phyloP scores from a whole-genome alignment of 2,797 vertebrate species.

The Semotilus atromaculatus region DNA sequence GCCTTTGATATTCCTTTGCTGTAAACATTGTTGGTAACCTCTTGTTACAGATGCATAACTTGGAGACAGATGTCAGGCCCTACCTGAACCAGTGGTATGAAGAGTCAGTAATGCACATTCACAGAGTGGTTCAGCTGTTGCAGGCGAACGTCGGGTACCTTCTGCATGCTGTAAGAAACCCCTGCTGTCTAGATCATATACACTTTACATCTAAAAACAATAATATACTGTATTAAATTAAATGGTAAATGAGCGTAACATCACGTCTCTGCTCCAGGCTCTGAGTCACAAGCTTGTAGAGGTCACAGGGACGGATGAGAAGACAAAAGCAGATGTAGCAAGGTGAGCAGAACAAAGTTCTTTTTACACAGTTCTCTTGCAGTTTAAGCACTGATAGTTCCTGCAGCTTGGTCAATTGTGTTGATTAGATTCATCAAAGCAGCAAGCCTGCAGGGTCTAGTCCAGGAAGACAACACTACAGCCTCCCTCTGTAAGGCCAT shows the following conservation, averaged over 20 bases:
- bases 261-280: slow-evolving; percentile 77
- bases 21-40: background rate
- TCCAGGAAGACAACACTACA: slow-evolving; percentile 88
- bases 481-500: slow-evolving; percentile 87
- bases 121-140: slow-evolving; percentile 90
- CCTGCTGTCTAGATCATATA: background rate
- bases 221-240: background rate
- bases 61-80: slow-evolving; percentile 81
- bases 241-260: background rate
- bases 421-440: slow-evolving; percentile 89
- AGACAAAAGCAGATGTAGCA: slow-evolving; percentile 86
- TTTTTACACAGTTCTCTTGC: background rate
- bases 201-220: background rate
- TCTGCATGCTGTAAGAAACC: slow-evolving; percentile 90
- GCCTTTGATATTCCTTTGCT: background rate
- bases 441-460: slow-evolving; percentile 91
- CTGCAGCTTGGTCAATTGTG: background rate
- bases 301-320: slow-evolving; percentile 85
- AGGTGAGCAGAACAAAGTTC: slow-evolving; percentile 78
- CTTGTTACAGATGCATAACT: slow-evolving; percentile 77
- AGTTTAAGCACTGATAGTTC: background rate
- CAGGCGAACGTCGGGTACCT: slow-evolving; percentile 87
- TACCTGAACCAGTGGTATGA: slow-evolving; percentile 92
- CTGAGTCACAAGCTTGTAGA: slow-evolving; percentile 91
- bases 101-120: slow-evolving; percentile 89